Conservation (phyloP, 2,888 invertebrate genomes). For the Clistopyga incitator region DNA sequence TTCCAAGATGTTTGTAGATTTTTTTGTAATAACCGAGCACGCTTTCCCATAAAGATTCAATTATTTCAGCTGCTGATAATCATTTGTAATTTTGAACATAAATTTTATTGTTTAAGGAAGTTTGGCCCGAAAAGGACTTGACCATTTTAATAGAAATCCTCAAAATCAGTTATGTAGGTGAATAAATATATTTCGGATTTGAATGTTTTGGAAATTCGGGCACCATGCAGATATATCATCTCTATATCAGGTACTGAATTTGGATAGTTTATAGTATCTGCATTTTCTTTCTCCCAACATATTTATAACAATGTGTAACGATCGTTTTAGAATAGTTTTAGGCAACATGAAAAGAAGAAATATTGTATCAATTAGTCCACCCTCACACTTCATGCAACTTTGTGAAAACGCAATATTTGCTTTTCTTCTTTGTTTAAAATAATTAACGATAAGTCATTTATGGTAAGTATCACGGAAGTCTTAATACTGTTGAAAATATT, state of each 20-base stretch:
- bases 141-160: neutral
- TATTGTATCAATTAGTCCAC: neutral
- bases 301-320: neutral
- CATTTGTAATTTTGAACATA: conserved; percentile 12
- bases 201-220: neutral
- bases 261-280: conserved; percentile 7
- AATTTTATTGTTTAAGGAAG: conserved; percentile 1
- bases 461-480: neutral
- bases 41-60: too few relatives aligned
- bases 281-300: conserved; percentile 1
- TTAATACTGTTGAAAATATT: neutral
- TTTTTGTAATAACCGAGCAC: too few relatives aligned
- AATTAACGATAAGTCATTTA: neutral
- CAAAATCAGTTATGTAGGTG: neutral
- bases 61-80: too few relatives aligned
- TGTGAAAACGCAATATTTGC: neutral
- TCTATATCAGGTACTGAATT: conserved; percentile 37
- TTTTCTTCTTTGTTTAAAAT: neutral
- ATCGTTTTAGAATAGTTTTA: conserved; percentile 15
- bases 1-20: neutral
- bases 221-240: conserved; percentile 22
- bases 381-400: neutral
- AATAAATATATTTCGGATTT: neutral
- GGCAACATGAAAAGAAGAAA: neutral
- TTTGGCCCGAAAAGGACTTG: neutral